Conservation (phyloP, 2,113 vertebrate genomes). For the Oenanthe oenanthe region DNA sequence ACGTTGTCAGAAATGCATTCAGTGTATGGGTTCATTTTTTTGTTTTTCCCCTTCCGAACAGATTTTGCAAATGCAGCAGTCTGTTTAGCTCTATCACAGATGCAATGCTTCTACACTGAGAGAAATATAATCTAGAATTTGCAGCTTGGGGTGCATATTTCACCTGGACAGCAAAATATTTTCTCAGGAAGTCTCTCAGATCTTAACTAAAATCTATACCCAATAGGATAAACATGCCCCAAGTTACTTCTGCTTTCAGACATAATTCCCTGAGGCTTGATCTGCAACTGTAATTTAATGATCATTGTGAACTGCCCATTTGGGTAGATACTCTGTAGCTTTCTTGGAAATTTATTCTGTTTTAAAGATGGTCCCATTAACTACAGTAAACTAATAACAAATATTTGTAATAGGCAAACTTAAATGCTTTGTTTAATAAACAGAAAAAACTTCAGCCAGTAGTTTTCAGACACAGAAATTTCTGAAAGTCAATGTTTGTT, state of each 20-base stretch:
- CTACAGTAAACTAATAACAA: neutral
- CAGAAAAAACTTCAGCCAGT: neutral
- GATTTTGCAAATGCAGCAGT: neutral
- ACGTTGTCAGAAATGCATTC: neutral
- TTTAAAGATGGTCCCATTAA: neutral
- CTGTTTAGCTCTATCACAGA: neutral
- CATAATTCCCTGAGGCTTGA: neutral
- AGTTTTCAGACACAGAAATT: neutral
- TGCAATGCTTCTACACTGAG: neutral
- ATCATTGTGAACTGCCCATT: neutral
- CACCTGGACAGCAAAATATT: neutral
- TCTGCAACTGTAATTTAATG: neutral
- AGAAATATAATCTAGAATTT: neutral
- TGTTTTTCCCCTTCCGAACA: neutral
- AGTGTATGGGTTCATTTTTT: neutral
- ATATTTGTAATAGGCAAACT: neutral
- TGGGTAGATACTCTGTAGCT: neutral
- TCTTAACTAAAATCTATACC: neutral
- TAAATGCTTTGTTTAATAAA: neutral
- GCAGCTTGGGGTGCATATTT: rapidly evolving
- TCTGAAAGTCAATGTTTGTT: neutral
- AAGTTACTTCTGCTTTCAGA: neutral
- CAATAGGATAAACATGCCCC: neutral
- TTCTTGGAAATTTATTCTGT: neutral
- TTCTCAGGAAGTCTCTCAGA: neutral